Evolutionary conservation across 2,888 invertebrate genomes (phyloP).

Genomic region (Callosobruchus maculatus): DNA sequence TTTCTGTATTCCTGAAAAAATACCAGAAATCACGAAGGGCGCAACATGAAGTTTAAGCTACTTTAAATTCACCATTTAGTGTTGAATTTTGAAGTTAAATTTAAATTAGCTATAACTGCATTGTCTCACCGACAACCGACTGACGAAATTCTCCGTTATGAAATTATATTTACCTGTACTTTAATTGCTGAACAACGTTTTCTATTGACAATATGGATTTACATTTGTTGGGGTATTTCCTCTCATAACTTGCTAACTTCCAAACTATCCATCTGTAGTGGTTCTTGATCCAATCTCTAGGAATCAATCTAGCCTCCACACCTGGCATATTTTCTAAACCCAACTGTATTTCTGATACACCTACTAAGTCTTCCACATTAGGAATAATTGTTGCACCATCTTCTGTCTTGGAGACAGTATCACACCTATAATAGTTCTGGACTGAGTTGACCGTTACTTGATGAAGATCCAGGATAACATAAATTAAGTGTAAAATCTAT

Average conservation of each 20-base stretch:
- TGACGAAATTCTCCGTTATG: no score
- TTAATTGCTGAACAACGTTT: constrained; percentile 70
- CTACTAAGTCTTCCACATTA: constrained; percentile 49
- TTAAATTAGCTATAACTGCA: no score
- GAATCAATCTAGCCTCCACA: constrained; percentile 64
- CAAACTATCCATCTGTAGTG: constrained; percentile 77
- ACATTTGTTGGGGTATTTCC: constrained; percentile 49
- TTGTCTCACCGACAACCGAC: no score
- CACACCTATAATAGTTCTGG: not conserved
- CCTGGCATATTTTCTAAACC: constrained; percentile 59
- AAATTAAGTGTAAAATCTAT: no score
- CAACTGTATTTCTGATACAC: constrained; percentile 53
- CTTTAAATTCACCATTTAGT: no score
- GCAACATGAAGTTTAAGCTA: no score
- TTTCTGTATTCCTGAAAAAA: no score
- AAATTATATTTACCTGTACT: constrained; percentile 60
- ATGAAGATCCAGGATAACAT: no score
- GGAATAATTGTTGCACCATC: constrained; percentile 53
- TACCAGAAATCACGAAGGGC: no score
- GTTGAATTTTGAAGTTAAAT: no score
- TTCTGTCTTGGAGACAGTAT: constrained; percentile 29
- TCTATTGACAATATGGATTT: constrained; percentile 63
- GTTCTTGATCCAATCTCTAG: constrained; percentile 69
- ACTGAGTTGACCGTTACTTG: no score
- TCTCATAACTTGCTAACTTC: constrained; percentile 75